These are phyloP conservation scores for Enteromius anoplus DNA, from an alignment of 2,797 vertebrate genomes.

Conservation along the genomic window DNA sequence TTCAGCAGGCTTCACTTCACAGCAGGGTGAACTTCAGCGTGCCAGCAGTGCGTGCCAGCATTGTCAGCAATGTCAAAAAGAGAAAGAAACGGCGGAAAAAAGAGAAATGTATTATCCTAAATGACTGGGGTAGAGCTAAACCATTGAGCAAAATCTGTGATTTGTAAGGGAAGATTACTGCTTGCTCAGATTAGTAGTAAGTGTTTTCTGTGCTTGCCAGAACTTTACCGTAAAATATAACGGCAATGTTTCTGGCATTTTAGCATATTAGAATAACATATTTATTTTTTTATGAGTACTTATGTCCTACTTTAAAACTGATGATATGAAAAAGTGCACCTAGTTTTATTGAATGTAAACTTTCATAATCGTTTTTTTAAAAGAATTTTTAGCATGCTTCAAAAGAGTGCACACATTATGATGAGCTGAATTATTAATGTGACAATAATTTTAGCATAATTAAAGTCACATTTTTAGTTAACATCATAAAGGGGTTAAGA, in stretches of 20 bases:
- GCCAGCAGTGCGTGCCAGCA: constrained; percentile 59
- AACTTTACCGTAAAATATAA: neutral
- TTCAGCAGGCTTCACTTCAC: constrained; percentile 8
- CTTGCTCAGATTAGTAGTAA: neutral
- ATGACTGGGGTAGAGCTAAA: neutral
- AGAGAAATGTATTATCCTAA: neutral
- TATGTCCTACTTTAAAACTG: neutral
- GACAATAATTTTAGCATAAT: neutral
- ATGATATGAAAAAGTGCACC: neutral
- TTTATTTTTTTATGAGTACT: neutral
- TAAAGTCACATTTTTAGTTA: neutral
- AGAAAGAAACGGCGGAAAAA: neutral
- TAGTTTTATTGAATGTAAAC: neutral
- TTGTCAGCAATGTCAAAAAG: constrained; percentile 55
- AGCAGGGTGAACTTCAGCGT: constrained; percentile 53
- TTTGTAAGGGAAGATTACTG: neutral
- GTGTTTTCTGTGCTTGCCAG: neutral
- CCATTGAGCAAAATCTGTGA: neutral
- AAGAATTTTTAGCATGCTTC: neutral
- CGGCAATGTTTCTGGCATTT: neutral
- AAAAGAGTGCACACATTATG: neutral
- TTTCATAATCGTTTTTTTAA: neutral
- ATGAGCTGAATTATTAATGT: neutral
- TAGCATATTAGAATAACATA: neutral
- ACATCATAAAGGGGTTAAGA: no score